Evolutionary conservation across 1,140 invertebrate genomes (phyloP).

Genomic region (Druon quercuslanigerum): DNA sequence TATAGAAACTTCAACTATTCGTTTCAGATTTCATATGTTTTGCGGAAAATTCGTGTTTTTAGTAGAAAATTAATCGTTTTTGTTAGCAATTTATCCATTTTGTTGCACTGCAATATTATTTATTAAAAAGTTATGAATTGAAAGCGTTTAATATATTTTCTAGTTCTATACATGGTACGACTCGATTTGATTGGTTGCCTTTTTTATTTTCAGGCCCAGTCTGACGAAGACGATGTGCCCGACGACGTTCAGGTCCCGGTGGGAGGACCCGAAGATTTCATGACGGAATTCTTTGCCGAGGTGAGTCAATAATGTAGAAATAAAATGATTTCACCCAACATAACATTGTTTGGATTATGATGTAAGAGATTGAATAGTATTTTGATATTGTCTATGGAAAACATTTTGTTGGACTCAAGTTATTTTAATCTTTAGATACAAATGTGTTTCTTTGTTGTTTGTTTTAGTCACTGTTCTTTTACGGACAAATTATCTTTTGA

Average conservation of each 20-base stretch:
- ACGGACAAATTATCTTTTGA: not conserved
- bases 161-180: constrained; percentile 35
- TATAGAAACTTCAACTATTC: too few species aligned
- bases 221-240: constrained; percentile 94
- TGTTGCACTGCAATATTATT: too few species aligned
- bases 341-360: not conserved
- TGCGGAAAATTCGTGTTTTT: too few species aligned
- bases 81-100: too few species aligned
- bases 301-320: constrained; percentile 75
- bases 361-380: not conserved
- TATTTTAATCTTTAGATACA: too few species aligned
- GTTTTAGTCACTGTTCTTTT: not conserved
- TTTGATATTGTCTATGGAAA: too few species aligned
- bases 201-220: constrained; percentile 86
- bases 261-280: constrained; percentile 92
- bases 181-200: constrained; percentile 24
- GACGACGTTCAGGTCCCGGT: constrained; percentile 95
- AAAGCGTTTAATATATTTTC: not conserved
- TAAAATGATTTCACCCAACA: constrained; percentile 22
- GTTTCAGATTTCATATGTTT: too few species aligned
- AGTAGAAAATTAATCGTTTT: too few species aligned
- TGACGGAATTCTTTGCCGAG: constrained; percentile 99
- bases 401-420: too few species aligned
- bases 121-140: too few species aligned
- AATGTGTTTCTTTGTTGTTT: too few species aligned